Conservation (phyloP, 2,797 vertebrate genomes). For the Salmo trutta region DNA sequence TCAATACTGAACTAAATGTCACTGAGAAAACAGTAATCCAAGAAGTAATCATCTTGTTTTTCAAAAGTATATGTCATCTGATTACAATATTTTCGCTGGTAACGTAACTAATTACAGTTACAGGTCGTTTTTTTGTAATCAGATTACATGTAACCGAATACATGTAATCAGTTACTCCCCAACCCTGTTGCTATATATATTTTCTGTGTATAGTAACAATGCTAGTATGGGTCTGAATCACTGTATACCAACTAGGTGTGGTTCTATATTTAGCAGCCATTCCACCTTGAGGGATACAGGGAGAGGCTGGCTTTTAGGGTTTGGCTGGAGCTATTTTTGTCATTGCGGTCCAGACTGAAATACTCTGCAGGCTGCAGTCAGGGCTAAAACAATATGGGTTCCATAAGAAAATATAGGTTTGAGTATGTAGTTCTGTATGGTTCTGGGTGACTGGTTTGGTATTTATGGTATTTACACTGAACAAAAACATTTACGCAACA, state of each 20-base stretch:
- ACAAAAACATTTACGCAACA: too few species aligned
- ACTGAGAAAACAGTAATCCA: too few species aligned
- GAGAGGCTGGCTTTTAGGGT: slow-evolving; percentile 61
- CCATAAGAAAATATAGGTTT: slow-evolving; percentile 42
- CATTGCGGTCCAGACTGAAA: slow-evolving; percentile 53
- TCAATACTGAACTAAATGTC: too few species aligned
- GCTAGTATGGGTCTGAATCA: not conserved
- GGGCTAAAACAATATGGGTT: slow-evolving; percentile 57
- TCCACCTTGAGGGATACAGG: slow-evolving; percentile 68
- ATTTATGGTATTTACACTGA: slow-evolving; percentile 17
- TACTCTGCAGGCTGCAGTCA: slow-evolving; percentile 44
- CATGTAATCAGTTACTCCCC: too few species aligned
- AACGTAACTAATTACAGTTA: too few species aligned
- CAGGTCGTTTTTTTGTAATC: too few species aligned
- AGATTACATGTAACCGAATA: too few species aligned
- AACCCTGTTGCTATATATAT: not conserved
- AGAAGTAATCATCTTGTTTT: too few species aligned
- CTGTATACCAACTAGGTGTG: slow-evolving; percentile 58
- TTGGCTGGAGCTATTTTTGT: slow-evolving; percentile 63
- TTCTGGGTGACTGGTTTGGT: slow-evolving; percentile 38
- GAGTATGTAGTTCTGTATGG: slow-evolving; percentile 42
- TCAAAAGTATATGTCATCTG: too few species aligned
- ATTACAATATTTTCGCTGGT: too few species aligned
- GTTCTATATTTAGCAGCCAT: slow-evolving; percentile 66
- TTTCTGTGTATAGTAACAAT: not conserved